A percentile compares a stretch with the other conserved stretches of the same genome.
Conservation (phyloP, 1,140 invertebrate genomes). For the Periplaneta americana region DNA sequence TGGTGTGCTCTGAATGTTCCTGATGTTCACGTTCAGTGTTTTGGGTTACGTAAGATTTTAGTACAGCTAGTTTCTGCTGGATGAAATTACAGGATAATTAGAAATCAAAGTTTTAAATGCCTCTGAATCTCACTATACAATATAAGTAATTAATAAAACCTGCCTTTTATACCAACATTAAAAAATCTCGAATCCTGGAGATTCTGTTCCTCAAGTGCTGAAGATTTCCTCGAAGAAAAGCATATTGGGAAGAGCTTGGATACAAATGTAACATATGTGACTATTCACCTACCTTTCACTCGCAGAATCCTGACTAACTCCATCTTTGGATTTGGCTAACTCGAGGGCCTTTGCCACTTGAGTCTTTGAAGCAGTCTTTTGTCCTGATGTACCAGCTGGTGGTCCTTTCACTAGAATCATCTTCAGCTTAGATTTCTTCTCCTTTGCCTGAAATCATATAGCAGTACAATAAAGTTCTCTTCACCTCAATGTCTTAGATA, state of each 20-base stretch:
- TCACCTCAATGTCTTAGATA: too few relatives aligned
- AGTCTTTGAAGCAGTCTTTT: not conserved
- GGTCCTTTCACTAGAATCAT: not conserved
- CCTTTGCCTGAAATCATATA: not conserved
- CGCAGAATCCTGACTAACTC: not conserved
- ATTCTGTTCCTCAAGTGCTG: not conserved
- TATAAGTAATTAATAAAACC: too few relatives aligned
- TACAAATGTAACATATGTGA: not conserved
- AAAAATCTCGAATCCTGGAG: too few relatives aligned
- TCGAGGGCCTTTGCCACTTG: not conserved
- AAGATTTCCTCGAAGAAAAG: not conserved
- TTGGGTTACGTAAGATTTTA: too few relatives aligned
- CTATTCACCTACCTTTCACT: constrained; percentile 3
- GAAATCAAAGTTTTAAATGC: too few relatives aligned
- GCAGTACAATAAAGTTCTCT: too few relatives aligned
- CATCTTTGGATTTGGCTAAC: not conserved
- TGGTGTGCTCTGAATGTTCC: too few relatives aligned
- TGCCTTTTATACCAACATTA: too few relatives aligned
- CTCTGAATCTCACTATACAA: too few relatives aligned
- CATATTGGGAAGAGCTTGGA: not conserved
- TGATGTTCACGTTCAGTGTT: too few relatives aligned
- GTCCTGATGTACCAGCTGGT: not conserved
- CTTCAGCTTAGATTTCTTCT: not conserved
- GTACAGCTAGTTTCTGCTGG: too few relatives aligned
- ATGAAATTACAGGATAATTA: too few relatives aligned